Percentiles rank a stretch among this genome's conserved stretches.
phyloP scores from a whole-genome alignment of 2,888 invertebrate genomes.

The Malacosoma neustria region DNA sequence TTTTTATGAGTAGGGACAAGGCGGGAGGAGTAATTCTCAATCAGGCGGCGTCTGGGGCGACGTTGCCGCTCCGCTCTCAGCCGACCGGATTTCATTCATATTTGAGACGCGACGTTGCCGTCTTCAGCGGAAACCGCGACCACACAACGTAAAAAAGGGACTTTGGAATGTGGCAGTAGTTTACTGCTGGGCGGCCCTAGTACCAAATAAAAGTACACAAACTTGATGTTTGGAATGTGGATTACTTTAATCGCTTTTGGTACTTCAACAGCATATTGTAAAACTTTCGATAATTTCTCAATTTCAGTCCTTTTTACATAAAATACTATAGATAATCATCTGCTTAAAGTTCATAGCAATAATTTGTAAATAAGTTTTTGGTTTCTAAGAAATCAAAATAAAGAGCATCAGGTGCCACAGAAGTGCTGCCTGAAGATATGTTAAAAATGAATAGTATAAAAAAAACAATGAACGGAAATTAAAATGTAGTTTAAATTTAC shows the following conservation, averaged over 20 bases:
- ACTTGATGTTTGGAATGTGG: constrained; percentile 55
- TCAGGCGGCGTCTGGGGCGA: constrained; percentile 67
- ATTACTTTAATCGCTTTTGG: constrained; percentile 19
- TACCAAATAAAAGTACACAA: constrained; percentile 56
- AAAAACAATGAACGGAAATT: no score
- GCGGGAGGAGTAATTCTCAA: constrained; percentile 69
- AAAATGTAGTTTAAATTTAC: background rate
- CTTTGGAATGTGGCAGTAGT: constrained; percentile 68
- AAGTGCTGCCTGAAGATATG: no score
- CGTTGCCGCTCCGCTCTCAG: constrained; percentile 64
- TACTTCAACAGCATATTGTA: no score
- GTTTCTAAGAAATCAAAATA: no score
- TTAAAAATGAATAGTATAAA: no score
- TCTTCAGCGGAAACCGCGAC: constrained; percentile 73
- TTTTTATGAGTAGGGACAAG: constrained; percentile 43
- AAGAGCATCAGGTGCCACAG: no score
- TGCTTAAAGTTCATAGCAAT: no score
- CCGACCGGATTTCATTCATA: constrained; percentile 74
- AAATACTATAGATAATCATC: constrained; percentile 1
- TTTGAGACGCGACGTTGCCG: constrained; percentile 72
- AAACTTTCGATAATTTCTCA: no score
- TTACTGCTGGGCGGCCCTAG: constrained; percentile 65
- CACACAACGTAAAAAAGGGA: constrained; percentile 72
- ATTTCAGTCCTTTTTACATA: constrained; percentile 1
- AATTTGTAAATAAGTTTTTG: no score